Percentiles rank a stretch among this genome's conserved stretches.
Evolutionary conservation across 1,140 invertebrate genomes (phyloP).

Genomic region (Adoxophyes honmai): DNA sequence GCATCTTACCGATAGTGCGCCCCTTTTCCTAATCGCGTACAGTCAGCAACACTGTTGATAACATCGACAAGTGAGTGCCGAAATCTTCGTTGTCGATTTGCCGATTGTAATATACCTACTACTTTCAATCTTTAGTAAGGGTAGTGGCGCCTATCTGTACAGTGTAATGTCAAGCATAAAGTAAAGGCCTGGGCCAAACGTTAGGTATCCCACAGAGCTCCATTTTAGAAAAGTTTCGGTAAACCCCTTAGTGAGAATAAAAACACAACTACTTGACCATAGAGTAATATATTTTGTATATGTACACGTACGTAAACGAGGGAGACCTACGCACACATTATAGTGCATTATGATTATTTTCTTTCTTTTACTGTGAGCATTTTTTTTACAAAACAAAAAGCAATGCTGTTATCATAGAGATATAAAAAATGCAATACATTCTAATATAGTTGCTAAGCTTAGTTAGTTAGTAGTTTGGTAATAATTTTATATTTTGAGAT

Average conservation of each 20-base stretch:
- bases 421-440: constrained; percentile 47
- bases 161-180: too few species aligned
- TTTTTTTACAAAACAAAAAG: constrained; percentile 23
- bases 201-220: too few species aligned
- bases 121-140: too few species aligned
- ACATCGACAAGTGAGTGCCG: too few species aligned
- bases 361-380: constrained; percentile 26
- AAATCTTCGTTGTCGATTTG: too few species aligned
- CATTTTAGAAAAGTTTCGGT: too few species aligned
- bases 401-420: constrained; percentile 21
- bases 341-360: constrained; percentile 31
- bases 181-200: too few species aligned
- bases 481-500: constrained; percentile 23
- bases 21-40: too few species aligned
- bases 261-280: neutral
- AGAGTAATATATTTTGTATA: constrained; percentile 2
- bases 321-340: constrained; percentile 24
- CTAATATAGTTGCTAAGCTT: constrained; percentile 36
- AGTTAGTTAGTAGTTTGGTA: constrained; percentile 33
- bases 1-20: too few species aligned
- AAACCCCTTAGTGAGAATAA: neutral
- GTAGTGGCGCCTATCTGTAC: too few species aligned
- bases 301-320: neutral
- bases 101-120: too few species aligned
- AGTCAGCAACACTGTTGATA: too few species aligned